These are phyloP conservation scores for Astatotilapia flaviijosephi DNA, from an alignment of 2,113 vertebrate genomes.

Conservation along the genomic window DNA sequence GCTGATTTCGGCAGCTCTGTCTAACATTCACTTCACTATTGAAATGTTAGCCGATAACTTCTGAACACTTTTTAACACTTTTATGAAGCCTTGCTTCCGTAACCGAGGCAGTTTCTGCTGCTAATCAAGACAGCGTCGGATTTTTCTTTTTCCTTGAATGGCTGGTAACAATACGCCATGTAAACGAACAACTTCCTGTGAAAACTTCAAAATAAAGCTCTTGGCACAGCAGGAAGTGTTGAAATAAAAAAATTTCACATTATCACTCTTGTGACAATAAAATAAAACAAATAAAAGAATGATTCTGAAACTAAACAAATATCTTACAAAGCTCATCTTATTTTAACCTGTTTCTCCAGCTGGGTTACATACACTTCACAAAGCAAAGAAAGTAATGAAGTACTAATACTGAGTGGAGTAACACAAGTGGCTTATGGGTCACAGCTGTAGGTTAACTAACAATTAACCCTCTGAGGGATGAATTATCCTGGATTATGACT, in stretches of 20 bases:
- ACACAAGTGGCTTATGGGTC: neutral
- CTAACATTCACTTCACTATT: neutral
- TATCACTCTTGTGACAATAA: neutral
- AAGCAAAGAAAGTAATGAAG: neutral
- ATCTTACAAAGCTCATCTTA: neutral
- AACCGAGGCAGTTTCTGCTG: neutral
- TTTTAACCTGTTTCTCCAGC: neutral
- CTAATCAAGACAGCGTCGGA: neutral
- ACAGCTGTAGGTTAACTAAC: neutral
- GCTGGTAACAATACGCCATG: rapidly evolving
- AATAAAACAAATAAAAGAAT: neutral
- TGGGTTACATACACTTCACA: neutral
- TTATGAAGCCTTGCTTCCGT: neutral
- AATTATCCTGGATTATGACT: neutral
- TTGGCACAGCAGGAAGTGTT: neutral
- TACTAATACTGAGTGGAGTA: neutral
- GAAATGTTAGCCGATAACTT: neutral
- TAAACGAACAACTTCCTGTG: neutral
- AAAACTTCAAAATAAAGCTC: neutral
- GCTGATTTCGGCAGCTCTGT: neutral
- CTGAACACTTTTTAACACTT: neutral
- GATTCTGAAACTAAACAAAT: neutral
- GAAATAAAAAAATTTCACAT: neutral
- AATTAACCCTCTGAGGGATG: neutral
- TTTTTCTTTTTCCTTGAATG: neutral